These are phyloP conservation scores for Coregonus ussuriensis DNA, from an alignment of 2,797 vertebrate species.

Conservation along the genomic window DNA sequence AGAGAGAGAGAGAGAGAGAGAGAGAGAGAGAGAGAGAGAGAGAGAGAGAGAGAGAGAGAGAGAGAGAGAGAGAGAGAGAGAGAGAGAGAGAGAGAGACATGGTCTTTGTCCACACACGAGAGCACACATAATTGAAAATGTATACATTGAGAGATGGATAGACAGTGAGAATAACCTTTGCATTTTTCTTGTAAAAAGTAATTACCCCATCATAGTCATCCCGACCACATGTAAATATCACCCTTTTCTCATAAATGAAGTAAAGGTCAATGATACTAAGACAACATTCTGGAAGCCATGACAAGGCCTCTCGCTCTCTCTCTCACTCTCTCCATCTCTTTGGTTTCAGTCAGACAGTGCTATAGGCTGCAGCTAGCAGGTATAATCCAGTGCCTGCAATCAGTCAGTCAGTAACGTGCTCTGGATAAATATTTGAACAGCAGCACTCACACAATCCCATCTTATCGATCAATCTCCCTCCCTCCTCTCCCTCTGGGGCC, in stretches of 20 bases:
- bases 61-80: constrained; percentile 2
- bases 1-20: neutral
- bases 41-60: neutral
- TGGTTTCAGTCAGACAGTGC: neutral
- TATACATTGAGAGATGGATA: neutral
- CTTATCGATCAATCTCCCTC: constrained; percentile 54
- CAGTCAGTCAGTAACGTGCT: constrained; percentile 37
- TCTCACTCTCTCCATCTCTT: neutral
- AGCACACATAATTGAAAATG: neutral
- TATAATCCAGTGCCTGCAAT: constrained; percentile 50
- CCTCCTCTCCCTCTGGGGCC: constrained; percentile 19
- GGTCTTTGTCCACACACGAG: neutral
- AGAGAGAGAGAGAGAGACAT: neutral
- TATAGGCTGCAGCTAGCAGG: constrained; percentile 23
- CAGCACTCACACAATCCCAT: constrained; percentile 45
- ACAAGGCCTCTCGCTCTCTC: neutral
- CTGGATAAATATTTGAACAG: constrained; percentile 60
- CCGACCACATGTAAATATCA: constrained; percentile 1
- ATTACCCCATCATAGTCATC: neutral
- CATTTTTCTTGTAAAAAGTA: neutral
- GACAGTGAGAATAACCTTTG: neutral
- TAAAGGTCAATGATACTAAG: neutral
- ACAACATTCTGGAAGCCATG: neutral
- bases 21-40: neutral
- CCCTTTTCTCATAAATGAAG: too few species aligned